A percentile compares a stretch with the other conserved stretches of the same genome.
Conservation (phyloP, 2,113 vertebrate species). For the Dipodomys merriami region DNA sequence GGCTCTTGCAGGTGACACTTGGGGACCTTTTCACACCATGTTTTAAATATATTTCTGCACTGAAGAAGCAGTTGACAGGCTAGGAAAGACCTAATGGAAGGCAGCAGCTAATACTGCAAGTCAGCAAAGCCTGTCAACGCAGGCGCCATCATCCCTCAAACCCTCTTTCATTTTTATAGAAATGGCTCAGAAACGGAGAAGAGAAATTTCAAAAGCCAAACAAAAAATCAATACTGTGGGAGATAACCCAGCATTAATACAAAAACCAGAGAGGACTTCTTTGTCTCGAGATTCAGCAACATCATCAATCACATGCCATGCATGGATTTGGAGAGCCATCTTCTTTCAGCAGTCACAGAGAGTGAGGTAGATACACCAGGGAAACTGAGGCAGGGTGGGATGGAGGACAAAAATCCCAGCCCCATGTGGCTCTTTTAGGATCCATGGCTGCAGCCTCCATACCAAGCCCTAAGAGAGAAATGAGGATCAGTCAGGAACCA, state of each 20-base stretch:
- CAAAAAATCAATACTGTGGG: conserved; percentile 67
- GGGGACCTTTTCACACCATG: conserved; percentile 37
- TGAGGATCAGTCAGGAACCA: too few relatives aligned
- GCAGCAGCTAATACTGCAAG: conserved; percentile 39
- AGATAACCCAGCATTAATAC: conserved; percentile 52
- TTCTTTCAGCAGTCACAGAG: background rate
- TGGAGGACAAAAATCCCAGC: rapidly evolving
- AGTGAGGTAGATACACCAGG: background rate
- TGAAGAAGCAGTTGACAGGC: conserved; percentile 19
- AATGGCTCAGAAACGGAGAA: conserved; percentile 25
- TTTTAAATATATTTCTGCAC: conserved; percentile 69
- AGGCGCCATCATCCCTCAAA: conserved; percentile 66
- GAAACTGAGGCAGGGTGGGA: background rate
- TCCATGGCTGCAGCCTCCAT: background rate
- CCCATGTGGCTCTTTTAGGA: background rate
- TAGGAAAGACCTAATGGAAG: conserved; percentile 55
- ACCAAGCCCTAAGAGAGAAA: background rate
- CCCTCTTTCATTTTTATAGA: conserved; percentile 70
- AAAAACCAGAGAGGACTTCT: conserved; percentile 60
- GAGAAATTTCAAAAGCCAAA: conserved; percentile 64
- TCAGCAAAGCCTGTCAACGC: conserved; percentile 56
- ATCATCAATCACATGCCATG: background rate
- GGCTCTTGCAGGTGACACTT: background rate
- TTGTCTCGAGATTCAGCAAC: background rate
- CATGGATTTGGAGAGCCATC: conserved; percentile 27